Conservation (phyloP, 2,797 vertebrate species). For the Mormyrus hasselquistii region DNA sequence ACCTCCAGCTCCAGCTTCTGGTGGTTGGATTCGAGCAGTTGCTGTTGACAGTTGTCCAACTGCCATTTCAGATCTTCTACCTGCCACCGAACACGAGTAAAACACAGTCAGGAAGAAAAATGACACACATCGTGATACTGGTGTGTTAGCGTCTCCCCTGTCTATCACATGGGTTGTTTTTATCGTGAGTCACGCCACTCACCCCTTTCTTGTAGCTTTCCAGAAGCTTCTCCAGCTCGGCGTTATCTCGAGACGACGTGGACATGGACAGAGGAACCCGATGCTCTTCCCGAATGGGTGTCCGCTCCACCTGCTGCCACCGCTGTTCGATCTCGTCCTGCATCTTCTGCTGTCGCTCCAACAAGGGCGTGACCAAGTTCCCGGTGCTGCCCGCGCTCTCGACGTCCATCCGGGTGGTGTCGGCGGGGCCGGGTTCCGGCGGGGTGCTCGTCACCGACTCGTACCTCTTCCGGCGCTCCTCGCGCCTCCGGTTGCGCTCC, state of each 20-base stretch:
- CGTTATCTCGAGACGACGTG: conserved; percentile 45
- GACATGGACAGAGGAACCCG: conserved; percentile 57
- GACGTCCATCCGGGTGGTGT: conserved; percentile 40
- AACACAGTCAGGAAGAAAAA: not conserved
- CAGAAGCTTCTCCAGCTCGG: conserved; percentile 63
- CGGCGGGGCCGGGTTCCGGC: conserved; percentile 19
- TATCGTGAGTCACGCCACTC: not conserved
- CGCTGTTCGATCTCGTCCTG: conserved; percentile 73
- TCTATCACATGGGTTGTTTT: not conserved
- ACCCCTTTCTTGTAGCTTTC: conserved; percentile 72
- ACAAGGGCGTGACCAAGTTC: conserved; percentile 22
- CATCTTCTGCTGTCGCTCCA: conserved; percentile 60
- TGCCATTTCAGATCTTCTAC: conserved; percentile 70
- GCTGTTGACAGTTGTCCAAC: conserved; percentile 66
- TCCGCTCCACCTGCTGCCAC: conserved; percentile 75
- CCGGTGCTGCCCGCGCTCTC: conserved; percentile 34
- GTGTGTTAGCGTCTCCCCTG: not conserved
- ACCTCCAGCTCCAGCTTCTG: conserved; percentile 67
- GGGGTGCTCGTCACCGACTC: conserved; percentile 51
- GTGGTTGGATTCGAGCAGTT: conserved; percentile 64
- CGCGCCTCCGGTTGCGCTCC: conserved; percentile 59
- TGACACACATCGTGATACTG: too few relatives aligned
- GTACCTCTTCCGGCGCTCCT: conserved; percentile 66
- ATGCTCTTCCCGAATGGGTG: conserved; percentile 66
- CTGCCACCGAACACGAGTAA: conserved; percentile 40